Base-by-base conservation (phyloP, 1,140 invertebrate genomes). In the Cydia splendana region DNA sequence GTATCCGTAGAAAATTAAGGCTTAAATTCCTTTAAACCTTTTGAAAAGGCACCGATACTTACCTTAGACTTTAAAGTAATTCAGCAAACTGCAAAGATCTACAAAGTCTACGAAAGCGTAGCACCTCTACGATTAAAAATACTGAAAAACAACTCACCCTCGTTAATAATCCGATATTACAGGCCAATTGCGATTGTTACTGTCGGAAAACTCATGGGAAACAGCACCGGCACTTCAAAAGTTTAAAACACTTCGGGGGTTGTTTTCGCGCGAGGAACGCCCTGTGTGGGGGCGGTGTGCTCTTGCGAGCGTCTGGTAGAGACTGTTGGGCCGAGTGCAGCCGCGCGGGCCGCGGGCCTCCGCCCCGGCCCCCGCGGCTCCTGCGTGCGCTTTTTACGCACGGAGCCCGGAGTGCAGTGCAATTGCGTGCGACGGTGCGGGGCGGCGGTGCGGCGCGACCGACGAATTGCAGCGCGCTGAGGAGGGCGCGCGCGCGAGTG, bases 361-460 rank as follows among this genome's bases (percentile, higher is more conserved):
- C 80, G 75, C 81, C 78, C 81, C 87, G 79, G 84, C 77, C 87
- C 86, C 86, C 90, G 84, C 90, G 75, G 86, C 89, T 86, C 87
- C 87, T 88, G 85, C 88, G 89, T 90, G 89, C 89, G 87, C 88
- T 91, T 90, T 93, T 92, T 92, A 92, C 91, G 91, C 91, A 92
- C 89, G 88, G 87, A 86, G 82, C 87, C 84, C 86, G 83, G 80
- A 91, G 90, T 93, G 89, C 91, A 92, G 87, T 92, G 90, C 91
- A 92, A 92, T 92, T 92, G 91, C 91, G 89, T 90, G 89, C 89
- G 87, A 88, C 34, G 69, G 74, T 4, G 57, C 42, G 71, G 84
- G 82, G 85, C 82, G 84, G 87, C 84, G 81, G 65, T 65, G 75
- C 65, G 74, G 80, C 83, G 78, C 75, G 81, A 62, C 81, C 90